Evolutionary conservation across 92 coral and sea anemone genomes (phyloP).

Genomic region (Umimayanthus chanpuru): DNA sequence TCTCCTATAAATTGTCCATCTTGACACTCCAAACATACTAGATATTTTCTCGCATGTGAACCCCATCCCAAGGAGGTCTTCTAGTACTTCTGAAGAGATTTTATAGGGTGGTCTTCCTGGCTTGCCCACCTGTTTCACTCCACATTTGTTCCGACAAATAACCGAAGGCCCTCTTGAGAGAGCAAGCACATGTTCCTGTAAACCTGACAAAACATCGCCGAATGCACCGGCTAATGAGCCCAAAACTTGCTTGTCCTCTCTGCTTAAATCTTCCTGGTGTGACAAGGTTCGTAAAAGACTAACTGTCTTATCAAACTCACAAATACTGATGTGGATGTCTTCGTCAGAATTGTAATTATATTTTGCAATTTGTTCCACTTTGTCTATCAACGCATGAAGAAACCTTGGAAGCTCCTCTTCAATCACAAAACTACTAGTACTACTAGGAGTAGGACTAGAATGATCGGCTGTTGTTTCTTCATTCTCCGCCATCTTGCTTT

Average conservation of each 20-base stretch:
- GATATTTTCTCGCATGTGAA: neutral
- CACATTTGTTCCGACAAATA: slow-evolving; percentile 6
- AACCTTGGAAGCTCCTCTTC: slow-evolving; percentile 15
- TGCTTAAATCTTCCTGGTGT: slow-evolving; percentile 7
- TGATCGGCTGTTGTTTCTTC: slow-evolving; percentile 9
- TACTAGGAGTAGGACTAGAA: neutral
- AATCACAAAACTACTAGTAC: neutral
- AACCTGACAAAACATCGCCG: slow-evolving; percentile 23
- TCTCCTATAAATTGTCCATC: neutral
- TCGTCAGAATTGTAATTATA: neutral
- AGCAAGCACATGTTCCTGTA: slow-evolving; percentile 21
- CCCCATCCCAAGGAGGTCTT: neutral
- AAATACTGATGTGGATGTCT: slow-evolving; percentile 16
- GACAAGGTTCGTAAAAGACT: slow-evolving; percentile 3
- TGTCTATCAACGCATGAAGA: slow-evolving; percentile 16
- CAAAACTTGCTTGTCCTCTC: slow-evolving; percentile 12
- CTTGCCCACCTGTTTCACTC: slow-evolving; percentile 23
- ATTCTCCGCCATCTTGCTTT: slow-evolving; percentile 1
- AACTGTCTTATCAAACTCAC: slow-evolving; percentile 5
- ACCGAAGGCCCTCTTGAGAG: slow-evolving; percentile 20
- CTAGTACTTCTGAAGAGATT: neutral
- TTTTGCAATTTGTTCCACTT: neutral
- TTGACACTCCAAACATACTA: neutral
- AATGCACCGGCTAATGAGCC: slow-evolving; percentile 17
- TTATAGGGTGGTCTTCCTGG: slow-evolving; percentile 1